Percentiles rank a stretch among this genome's conserved stretches.
Conservation (phyloP, 1,140 invertebrate genomes). For the Gerris buenoi region DNA sequence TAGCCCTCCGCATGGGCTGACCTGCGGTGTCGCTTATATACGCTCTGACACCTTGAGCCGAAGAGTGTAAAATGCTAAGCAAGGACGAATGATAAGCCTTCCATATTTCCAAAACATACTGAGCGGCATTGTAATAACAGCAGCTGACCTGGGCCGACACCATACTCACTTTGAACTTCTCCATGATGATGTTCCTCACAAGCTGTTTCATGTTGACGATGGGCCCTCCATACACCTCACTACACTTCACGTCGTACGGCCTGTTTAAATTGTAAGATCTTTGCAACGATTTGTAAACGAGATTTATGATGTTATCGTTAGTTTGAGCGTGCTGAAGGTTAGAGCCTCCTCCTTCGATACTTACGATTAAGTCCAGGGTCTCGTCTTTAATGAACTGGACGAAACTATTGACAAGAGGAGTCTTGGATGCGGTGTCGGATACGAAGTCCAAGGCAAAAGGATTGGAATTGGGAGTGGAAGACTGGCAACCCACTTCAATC, state of each 20-base stretch:
- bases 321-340: conserved; percentile 35
- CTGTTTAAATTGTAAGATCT: background rate
- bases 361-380: conserved; percentile 42
- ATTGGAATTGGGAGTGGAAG: conserved; percentile 10
- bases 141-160: conserved; percentile 14
- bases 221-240: conserved; percentile 9
- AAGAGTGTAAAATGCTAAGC: conserved; percentile 4
- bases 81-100: conserved; percentile 12
- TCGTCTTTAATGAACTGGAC: conserved; percentile 15
- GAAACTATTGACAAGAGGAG: conserved; percentile 9
- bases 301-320: background rate
- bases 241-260: conserved; percentile 3
- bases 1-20: conserved; percentile 50
- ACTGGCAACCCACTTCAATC: conserved; percentile 12
- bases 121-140: conserved; percentile 11
- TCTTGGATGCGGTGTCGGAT: conserved; percentile 9
- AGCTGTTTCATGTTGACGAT: background rate
- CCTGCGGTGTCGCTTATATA: conserved; percentile 45
- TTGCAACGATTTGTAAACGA: background rate
- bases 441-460: conserved; percentile 15
- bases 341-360: conserved; percentile 43
- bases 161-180: background rate
- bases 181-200: background rate
- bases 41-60: conserved; percentile 46
- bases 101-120: conserved; percentile 11